phyloP scores from a whole-genome alignment of 2,113 vertebrate genomes.

The Rhizomys pruinosus region DNA sequence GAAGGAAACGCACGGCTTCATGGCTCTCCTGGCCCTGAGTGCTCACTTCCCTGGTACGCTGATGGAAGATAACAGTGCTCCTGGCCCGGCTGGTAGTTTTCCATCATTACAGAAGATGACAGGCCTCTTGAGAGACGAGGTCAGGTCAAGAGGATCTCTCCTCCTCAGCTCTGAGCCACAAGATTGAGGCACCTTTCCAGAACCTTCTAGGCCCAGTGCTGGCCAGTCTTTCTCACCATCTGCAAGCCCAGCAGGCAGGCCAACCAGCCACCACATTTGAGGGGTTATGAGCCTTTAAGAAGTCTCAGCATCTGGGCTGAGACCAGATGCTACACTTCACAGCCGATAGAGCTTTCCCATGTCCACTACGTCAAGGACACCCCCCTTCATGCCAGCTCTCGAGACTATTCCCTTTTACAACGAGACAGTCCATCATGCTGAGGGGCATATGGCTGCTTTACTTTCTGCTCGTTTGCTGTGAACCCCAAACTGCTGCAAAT shows the following conservation, averaged over 20 bases:
- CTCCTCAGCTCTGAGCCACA: background rate
- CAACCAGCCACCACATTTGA: background rate
- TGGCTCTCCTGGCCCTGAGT: background rate
- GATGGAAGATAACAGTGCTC: constrained; percentile 28
- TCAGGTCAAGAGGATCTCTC: background rate
- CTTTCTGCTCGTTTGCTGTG: background rate
- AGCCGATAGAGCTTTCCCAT: no score
- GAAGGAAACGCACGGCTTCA: background rate
- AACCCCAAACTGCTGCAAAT: background rate
- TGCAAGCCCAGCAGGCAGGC: background rate
- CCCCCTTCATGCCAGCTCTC: background rate
- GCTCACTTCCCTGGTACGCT: background rate
- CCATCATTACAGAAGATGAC: background rate
- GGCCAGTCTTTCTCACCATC: background rate
- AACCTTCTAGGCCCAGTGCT: background rate
- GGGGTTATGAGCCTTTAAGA: background rate
- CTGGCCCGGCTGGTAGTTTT: constrained; percentile 47
- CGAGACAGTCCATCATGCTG: fast-evolving
- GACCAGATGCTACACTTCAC: fast-evolving
- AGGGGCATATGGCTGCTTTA: fast-evolving
- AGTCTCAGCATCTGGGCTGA: no score
- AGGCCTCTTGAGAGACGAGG: background rate
- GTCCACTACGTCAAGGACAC: background rate
- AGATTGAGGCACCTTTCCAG: background rate
- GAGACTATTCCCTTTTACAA: fast-evolving